phyloP scores from a whole-genome alignment of 2,797 vertebrate species.

The Prionace glauca region DNA sequence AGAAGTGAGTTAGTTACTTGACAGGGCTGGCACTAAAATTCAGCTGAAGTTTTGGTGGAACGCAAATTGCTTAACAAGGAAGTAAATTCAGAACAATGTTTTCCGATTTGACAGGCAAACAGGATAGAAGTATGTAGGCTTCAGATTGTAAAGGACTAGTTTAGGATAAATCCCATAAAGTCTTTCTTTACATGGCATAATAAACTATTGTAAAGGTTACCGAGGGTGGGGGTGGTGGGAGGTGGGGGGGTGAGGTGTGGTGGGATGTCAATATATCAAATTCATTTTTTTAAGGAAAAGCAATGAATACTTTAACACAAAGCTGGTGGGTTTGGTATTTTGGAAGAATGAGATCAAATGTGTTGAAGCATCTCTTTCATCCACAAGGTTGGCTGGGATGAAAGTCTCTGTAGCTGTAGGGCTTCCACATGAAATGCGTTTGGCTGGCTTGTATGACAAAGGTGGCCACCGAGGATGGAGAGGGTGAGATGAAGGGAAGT shows the following conservation, averaged over 20 bases:
- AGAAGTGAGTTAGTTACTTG: background rate
- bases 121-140: background rate
- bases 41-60: background rate
- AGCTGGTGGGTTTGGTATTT: background rate
- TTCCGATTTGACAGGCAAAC: background rate
- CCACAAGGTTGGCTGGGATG: background rate
- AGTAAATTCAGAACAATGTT: background rate
- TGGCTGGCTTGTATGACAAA: background rate
- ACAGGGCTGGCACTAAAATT: background rate
- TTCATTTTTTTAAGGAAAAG: background rate
- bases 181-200: background rate
- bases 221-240: too few relatives aligned
- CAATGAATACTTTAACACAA: background rate
- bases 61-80: background rate
- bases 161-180: background rate
- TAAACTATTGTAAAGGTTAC: background rate
- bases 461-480: background rate
- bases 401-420: background rate
- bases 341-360: constrained; percentile 17
- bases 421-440: background rate
- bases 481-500: background rate
- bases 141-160: background rate
- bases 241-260: too few relatives aligned
- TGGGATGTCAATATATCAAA: background rate
- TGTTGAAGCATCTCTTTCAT: background rate